These are phyloP conservation scores for Parapsyche elsis DNA, from an alignment of 1,140 invertebrate genomes.

Conservation along the genomic window DNA sequence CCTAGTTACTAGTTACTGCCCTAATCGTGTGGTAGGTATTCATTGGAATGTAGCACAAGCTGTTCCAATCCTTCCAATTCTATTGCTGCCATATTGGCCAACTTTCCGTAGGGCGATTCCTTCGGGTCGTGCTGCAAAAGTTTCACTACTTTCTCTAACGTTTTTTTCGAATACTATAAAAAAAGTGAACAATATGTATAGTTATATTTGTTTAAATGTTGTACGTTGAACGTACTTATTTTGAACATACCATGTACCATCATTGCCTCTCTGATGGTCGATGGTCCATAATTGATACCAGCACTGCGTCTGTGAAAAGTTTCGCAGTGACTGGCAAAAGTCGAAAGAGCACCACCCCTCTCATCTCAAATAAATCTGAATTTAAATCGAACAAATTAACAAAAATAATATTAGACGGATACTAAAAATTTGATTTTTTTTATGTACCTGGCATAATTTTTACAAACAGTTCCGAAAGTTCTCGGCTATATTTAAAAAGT, in stretches of 20 bases:
- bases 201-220: too few relatives aligned
- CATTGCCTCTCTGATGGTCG: slow-evolving; percentile 71
- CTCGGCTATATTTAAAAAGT: slow-evolving; percentile 74
- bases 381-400: neutral
- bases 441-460: slow-evolving; percentile 74
- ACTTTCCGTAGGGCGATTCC: slow-evolving; percentile 67
- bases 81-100: slow-evolving; percentile 62
- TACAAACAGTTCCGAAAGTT: slow-evolving; percentile 72
- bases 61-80: slow-evolving; percentile 62
- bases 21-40: too few relatives aligned
- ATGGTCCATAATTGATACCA: too few relatives aligned
- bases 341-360: slow-evolving; percentile 78
- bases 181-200: neutral
- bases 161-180: slow-evolving; percentile 65
- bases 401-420: neutral
- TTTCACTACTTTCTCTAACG: slow-evolving; percentile 61
- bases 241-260: slow-evolving; percentile 57
- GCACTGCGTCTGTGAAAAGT: too few relatives aligned
- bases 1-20: too few relatives aligned
- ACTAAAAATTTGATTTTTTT: neutral
- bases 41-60: too few relatives aligned
- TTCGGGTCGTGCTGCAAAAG: slow-evolving; percentile 66
- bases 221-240: neutral
- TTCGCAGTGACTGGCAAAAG: slow-evolving; percentile 76
- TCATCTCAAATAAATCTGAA: slow-evolving; percentile 71